phyloP scores from a whole-genome alignment of 2,113 vertebrate species.

The Melanotaenia duboulayi region DNA sequence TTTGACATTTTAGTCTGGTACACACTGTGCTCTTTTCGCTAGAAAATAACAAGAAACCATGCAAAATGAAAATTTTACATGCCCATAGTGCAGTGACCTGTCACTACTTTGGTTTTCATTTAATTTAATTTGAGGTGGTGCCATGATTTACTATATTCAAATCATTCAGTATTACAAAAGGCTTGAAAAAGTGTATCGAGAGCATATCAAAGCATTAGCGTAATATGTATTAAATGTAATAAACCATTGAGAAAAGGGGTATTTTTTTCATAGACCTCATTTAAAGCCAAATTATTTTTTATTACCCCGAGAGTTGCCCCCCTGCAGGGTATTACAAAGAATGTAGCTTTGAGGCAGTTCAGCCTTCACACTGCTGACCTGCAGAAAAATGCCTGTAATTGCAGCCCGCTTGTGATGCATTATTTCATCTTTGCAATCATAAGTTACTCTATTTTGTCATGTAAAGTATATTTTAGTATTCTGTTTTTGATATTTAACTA shows the following conservation, averaged over 20 bases:
- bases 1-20: conserved; percentile 16
- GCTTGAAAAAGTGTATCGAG: background rate
- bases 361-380: background rate
- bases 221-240: background rate
- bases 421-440: background rate
- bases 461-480: background rate
- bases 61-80: background rate
- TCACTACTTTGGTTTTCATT: no score
- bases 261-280: no score
- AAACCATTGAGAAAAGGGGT: no score
- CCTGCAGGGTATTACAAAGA: background rate
- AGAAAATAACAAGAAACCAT: background rate
- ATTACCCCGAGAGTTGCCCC: background rate
- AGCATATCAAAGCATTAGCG: background rate
- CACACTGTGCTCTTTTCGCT: conserved; percentile 19
- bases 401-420: conserved; percentile 7
- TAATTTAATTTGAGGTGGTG: background rate
- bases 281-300: background rate
- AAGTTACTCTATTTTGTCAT: fast-evolving
- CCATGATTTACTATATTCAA: no score
- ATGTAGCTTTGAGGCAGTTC: background rate
- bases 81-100: no score
- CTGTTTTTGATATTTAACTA: background rate
- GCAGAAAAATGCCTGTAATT: background rate
- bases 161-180: background rate